phyloP scores from a whole-genome alignment of 2,113 vertebrate genomes.

The Microtus montanus region DNA sequence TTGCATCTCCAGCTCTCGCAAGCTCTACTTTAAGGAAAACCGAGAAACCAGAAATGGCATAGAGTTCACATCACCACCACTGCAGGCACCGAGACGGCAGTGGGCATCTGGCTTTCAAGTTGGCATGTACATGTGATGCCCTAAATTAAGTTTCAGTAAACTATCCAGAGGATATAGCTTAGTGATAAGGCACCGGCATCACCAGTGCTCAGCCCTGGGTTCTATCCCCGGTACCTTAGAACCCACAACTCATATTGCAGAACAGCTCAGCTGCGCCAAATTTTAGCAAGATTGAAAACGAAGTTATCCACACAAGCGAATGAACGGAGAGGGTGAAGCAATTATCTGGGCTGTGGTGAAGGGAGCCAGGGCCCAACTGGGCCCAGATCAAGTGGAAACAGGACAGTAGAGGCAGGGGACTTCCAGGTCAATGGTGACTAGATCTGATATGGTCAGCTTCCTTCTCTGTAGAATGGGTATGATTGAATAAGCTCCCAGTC shows the following conservation, averaged over 20 bases:
- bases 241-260: background rate
- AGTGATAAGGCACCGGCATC: too few relatives aligned
- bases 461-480: background rate
- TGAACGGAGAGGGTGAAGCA: background rate
- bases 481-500: rapidly evolving
- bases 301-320: background rate
- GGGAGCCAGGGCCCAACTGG: rapidly evolving
- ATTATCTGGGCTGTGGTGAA: rapidly evolving
- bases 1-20: rapidly evolving
- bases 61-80: rapidly evolving
- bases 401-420: background rate
- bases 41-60: rapidly evolving
- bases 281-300: background rate
- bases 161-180: background rate
- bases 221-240: background rate
- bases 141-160: background rate
- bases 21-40: rapidly evolving
- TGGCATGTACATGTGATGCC: rapidly evolving
- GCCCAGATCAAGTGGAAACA: too few relatives aligned
- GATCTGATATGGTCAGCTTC: rapidly evolving
- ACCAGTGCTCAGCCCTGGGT: background rate
- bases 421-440: rapidly evolving
- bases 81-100: rapidly evolving
- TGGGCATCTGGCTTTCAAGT: background rate
- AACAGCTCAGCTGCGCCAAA: background rate